Base-by-base conservation (phyloP, 2,113 vertebrate genomes). In the Pelmatolapia mariae region DNA sequence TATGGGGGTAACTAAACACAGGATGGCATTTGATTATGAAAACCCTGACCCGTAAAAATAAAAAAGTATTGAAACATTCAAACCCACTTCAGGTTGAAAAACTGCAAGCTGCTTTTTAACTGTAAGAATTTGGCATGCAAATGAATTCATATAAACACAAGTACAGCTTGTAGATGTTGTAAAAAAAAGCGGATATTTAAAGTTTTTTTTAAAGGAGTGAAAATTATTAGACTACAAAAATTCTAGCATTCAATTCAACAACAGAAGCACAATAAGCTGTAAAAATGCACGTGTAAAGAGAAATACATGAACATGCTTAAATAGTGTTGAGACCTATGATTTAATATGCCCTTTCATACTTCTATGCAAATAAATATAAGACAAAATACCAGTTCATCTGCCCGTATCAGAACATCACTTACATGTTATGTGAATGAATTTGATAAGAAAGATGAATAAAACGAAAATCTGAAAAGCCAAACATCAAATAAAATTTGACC, bases 1-100 rank as follows among this genome's bases (percentile, higher is more conserved):
- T 40, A 97, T 96, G 89, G 36, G 91, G 13, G 22, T 83, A 59
- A 88, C 52, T 7, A 91, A 86, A 26, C 82, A 56, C 5, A 76
- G 5, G n/a, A 68, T 92, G 43, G n/a, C 9, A 5, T 5, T 31
- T 10, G 80, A 89, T 52, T 36, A 95, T 11, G 94, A 95, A 8
- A 52, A 94, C 3, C 73, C 83, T 33, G 90, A 91, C 18, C 56
- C 61, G 1, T 7, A 83, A 63, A 50, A 13, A 57, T 61, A 13
- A 19, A 57, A 1, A 78, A 24, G 45, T 5, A 9, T 0, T 80
- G 40, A 36, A 66, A 8, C 33, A 29, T 79, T 73, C 18, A 52
- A 31, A 81, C 52, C n/a, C 29, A 38, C 22, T 45, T 8, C 29
- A 63, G 7, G 11, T 22, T 82, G 2, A 2, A 82, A 63, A 63